Evolutionary conservation across 2,888 invertebrate genomes (phyloP), one percentile per base, ranked within the genome.

Genomic region (Drosophila formosana): DNA sequence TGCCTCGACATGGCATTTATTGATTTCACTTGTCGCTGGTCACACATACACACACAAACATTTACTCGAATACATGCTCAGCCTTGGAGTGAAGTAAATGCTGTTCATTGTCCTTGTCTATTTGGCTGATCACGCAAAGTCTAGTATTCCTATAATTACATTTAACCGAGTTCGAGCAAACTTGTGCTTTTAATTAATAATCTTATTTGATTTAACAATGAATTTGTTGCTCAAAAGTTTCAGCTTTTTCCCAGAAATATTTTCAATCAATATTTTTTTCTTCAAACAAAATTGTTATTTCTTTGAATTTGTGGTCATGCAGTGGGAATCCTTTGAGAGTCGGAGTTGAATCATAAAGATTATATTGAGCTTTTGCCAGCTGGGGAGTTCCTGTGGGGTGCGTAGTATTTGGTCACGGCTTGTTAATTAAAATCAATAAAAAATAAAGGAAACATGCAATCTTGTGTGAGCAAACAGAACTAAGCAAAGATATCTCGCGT

Each of bases 1-100:
- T 68, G 70, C 49, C 49, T 43, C 58, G 66, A 69, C 75, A 77
- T 68, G 78, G 70, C 78, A 70, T 71, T 80, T 83, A 83, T 83
- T 83, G 87, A 82, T 86, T 78, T 66, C 49, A 23, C 43, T 41
- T 28, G 41, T 51, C 34, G 45, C 26, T 52, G 49, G 50, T 60
- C 61, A 58, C 52, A 58, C 57, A 34, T 46, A 65, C 58, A 70
- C 30, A 50, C 34, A 47, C 18, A 49, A 30, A 62, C 45, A 56
- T 30, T n/a, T 30, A 34, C 34, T 39, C 28, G 9, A n/a, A 39
- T 25, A 41, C 56, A 53, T 47, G 34, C 28, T 26, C 25, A 50
- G 50, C 26, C 49, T 43, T 57, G 46, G 43, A 47, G 5, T 39
- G 23, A 58, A 11, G 25, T 37, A 60, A 61, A 57, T 52, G 53